phyloP scores from a whole-genome alignment of 1,140 invertebrate genomes.

The Drosophila baimaii region DNA sequence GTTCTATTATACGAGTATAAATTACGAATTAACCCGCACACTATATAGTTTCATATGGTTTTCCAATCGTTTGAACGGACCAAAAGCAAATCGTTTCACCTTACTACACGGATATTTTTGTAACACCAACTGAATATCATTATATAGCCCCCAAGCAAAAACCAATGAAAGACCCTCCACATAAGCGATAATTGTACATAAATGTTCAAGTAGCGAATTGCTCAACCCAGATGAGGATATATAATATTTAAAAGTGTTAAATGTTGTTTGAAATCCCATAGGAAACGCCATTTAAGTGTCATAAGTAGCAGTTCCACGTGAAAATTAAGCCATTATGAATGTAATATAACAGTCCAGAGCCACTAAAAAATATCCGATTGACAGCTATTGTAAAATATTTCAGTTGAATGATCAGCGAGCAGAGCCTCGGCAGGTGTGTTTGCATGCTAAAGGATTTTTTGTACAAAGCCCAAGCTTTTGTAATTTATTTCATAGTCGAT shows the following conservation, averaged over 20 bases:
- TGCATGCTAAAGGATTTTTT: constrained; percentile 44
- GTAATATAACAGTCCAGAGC: constrained; percentile 45
- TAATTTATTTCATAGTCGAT: constrained; percentile 80
- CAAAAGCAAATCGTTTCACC: constrained; percentile 55
- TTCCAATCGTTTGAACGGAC: constrained; percentile 70
- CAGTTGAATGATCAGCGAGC: constrained; percentile 31
- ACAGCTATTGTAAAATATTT: constrained; percentile 73
- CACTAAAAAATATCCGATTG: constrained; percentile 28
- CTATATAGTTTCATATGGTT: constrained; percentile 46
- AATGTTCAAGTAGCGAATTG: constrained; percentile 62
- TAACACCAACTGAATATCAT: constrained; percentile 33
- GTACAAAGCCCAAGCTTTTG: constrained; percentile 79
- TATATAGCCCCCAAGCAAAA: constrained; percentile 10
- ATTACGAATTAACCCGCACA: constrained; percentile 25
- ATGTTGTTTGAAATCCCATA: constrained; percentile 60
- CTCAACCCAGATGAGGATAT: constrained; percentile 44
- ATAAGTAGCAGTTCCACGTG: constrained; percentile 30
- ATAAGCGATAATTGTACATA: constrained; percentile 66
- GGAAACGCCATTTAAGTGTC: constrained; percentile 27
- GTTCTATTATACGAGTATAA: constrained; percentile 20
- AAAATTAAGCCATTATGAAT: constrained; percentile 37
- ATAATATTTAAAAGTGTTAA: constrained; percentile 67
- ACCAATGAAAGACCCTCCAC: constrained; percentile 59
- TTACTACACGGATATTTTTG: constrained; percentile 58
- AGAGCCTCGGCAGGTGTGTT: constrained; percentile 21